phyloP scores from a whole-genome alignment of 2,797 vertebrate genomes.

The Macroramphosus scolopax region DNA sequence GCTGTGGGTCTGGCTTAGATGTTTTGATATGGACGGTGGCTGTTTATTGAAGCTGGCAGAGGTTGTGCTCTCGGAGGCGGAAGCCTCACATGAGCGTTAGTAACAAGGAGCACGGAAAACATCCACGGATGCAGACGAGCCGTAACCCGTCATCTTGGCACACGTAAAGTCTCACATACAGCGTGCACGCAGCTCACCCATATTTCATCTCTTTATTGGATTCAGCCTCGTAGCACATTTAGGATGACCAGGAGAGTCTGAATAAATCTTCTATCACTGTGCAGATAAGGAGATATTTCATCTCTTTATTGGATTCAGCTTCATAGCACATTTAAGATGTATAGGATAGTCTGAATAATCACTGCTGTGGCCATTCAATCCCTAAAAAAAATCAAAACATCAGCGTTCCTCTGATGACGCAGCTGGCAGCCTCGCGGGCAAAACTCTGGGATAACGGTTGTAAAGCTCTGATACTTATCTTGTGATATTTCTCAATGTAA shows the following conservation, averaged over 20 bases:
- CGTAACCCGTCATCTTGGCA: slow-evolving; percentile 56
- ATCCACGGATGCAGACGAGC: slow-evolving; percentile 51
- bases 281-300: too few species aligned
- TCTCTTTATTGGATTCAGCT: slow-evolving; percentile 52
- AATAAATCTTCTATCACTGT: too few species aligned
- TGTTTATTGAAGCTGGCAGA: slow-evolving; percentile 69
- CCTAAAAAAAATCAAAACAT: slow-evolving; percentile 44
- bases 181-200: slow-evolving; percentile 57
- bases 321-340: slow-evolving; percentile 42
- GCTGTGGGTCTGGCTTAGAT: slow-evolving; percentile 54
- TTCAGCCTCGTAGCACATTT: too few species aligned
- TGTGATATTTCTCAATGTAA: too few species aligned
- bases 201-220: slow-evolving; percentile 66
- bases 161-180: slow-evolving; percentile 60
- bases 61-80: slow-evolving; percentile 45
- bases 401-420: slow-evolving; percentile 44
- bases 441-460: slow-evolving; percentile 29
- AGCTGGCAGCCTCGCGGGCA: slow-evolving; percentile 32
- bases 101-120: slow-evolving; percentile 52
- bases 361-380: slow-evolving; percentile 53
- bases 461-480: too few species aligned
- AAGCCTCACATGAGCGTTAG: slow-evolving; percentile 48
- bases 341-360: slow-evolving; percentile 45
- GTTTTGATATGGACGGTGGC: slow-evolving; percentile 59
- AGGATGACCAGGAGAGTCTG: too few species aligned